Evolutionary conservation across 2,888 invertebrate species (phyloP).

Genomic region (Lissonota sp.): DNA sequence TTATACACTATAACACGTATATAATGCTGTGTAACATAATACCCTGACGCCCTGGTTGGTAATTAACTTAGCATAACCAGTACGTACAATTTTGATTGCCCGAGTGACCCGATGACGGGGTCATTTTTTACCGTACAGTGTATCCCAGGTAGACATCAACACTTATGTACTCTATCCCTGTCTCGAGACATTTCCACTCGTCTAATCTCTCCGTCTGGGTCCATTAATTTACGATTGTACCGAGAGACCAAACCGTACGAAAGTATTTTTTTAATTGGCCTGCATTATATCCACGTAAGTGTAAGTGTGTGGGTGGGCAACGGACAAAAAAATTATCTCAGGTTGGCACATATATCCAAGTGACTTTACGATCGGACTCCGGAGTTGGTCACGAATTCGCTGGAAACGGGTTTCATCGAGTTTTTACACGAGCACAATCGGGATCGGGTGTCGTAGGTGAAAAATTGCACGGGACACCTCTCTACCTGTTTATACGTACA

Average conservation of each 20-base stretch:
- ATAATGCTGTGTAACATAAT: conserved; percentile 11
- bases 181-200: conserved; percentile 6
- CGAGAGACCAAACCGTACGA: background rate
- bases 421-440: conserved; percentile 14
- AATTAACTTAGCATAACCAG: conserved; percentile 71
- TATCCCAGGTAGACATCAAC: conserved; percentile 25
- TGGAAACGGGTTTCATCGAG: conserved; percentile 39
- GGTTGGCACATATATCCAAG: conserved; percentile 4
- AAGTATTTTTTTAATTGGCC: background rate
- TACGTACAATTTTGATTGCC: conserved; percentile 57
- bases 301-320: conserved; percentile 3
- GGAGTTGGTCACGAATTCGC: conserved; percentile 36
- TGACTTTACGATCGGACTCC: conserved; percentile 34
- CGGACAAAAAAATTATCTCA: conserved; percentile 3
- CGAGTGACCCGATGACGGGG: conserved; percentile 42
- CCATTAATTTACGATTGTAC: conserved; percentile 16
- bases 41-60: conserved; percentile 40
- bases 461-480: conserved; percentile 31
- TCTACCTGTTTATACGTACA: too few relatives aligned
- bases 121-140: conserved; percentile 10
- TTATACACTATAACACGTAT: background rate
- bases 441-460: conserved; percentile 11
- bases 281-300: background rate
- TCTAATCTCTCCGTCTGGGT: conserved; percentile 5
- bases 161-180: conserved; percentile 5